Percentiles rank a stretch among this genome's conserved stretches.
Evolutionary conservation across 1,140 invertebrate species (phyloP).

Genomic region (Drosophila chauvacae): DNA sequence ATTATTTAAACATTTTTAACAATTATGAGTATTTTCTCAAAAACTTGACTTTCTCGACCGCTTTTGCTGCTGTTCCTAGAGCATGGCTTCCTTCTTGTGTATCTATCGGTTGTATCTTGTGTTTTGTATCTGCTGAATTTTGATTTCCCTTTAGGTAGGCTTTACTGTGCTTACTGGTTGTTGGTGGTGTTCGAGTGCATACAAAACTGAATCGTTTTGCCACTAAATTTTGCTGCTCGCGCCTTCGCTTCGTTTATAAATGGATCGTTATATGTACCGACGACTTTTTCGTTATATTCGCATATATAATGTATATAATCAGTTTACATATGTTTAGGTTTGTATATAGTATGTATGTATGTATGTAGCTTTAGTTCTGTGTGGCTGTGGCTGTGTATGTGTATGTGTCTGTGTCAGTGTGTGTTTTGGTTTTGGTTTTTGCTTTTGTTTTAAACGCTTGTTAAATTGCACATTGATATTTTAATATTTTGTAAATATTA

Average conservation of each 20-base stretch:
- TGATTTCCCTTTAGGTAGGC: constrained; percentile 64
- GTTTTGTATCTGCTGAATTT: constrained; percentile 64
- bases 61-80: constrained; percentile 29
- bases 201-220: constrained; percentile 41
- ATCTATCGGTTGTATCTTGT: constrained; percentile 8
- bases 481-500: constrained; percentile 83
- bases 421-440: constrained; percentile 21
- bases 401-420: constrained; percentile 21
- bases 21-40: constrained; percentile 81
- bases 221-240: constrained; percentile 37
- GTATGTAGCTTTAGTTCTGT: constrained; percentile 49
- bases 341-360: constrained; percentile 5
- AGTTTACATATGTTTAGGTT: constrained; percentile 34
- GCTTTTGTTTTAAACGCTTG: constrained; percentile 71
- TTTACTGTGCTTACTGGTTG: constrained; percentile 19
- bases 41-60: constrained; percentile 68
- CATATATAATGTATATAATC: constrained; percentile 53
- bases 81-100: constrained; percentile 42
- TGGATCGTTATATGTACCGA: constrained; percentile 31
- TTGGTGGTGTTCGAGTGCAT: constrained; percentile 25
- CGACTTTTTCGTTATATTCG: constrained; percentile 39
- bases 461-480: constrained; percentile 81
- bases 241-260: constrained; percentile 39
- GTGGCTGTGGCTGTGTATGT: constrained; percentile 32
- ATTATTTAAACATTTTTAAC: constrained; percentile 72